Conservation (phyloP, 1,140 invertebrate species). For the Philotrypesis tridentata region DNA sequence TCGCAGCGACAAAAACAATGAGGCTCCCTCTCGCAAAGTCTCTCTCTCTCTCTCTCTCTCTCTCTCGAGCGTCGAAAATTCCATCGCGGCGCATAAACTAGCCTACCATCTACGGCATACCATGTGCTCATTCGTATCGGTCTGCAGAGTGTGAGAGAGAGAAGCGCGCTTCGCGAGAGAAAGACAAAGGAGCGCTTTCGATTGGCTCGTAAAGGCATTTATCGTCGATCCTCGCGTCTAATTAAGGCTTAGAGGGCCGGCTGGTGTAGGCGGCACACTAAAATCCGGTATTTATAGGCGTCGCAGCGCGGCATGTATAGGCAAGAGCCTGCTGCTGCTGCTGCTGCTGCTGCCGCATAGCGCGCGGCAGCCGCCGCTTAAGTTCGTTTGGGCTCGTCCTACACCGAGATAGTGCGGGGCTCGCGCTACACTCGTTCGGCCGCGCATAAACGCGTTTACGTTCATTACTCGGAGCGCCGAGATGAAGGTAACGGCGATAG, state of each 20-base stretch:
- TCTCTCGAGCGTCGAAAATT: not conserved
- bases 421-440: constrained; percentile 13
- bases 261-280: constrained; percentile 42
- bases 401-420: not conserved
- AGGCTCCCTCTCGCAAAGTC: too few relatives aligned
- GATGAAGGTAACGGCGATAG: not conserved
- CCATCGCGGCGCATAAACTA: not conserved
- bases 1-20: too few relatives aligned
- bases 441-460: constrained; percentile 43
- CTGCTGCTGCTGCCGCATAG: too few relatives aligned
- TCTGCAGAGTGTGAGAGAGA: not conserved
- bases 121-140: not conserved
- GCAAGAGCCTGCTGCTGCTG: not conserved
- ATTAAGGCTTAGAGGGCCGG: constrained; percentile 53
- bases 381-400: constrained; percentile 18
- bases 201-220: constrained; percentile 48
- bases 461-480: constrained; percentile 25
- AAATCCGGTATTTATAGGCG: constrained; percentile 55
- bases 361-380: not conserved
- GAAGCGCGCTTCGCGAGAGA: not conserved
- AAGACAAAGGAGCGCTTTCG: constrained; percentile 7
- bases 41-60: too few relatives aligned
- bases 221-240: constrained; percentile 44
- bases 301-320: not conserved
- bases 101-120: not conserved